Evolutionary conservation across 2,797 vertebrate genomes (phyloP).

Genomic region (Rhyacichthys aspro): DNA sequence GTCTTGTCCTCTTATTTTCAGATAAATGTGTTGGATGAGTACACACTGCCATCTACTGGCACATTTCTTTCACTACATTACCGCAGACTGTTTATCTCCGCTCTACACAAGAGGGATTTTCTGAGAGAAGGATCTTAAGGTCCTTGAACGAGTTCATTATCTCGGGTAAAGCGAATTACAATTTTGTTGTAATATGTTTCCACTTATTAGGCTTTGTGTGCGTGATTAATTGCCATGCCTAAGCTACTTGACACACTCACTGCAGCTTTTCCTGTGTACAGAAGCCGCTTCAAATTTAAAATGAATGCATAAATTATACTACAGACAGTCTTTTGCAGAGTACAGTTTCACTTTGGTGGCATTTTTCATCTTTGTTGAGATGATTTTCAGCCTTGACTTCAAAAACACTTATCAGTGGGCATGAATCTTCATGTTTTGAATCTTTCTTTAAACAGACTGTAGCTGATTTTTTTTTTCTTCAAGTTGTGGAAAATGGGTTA

Average conservation of each 20-base stretch:
- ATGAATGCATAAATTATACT: neutral
- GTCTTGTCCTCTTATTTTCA: neutral
- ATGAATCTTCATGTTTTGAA: too few relatives aligned
- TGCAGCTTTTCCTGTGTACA: slow-evolving; percentile 1
- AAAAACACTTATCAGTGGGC: too few relatives aligned
- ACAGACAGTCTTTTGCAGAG: neutral
- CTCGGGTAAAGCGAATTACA: slow-evolving; percentile 23
- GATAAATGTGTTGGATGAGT: slow-evolving; percentile 18
- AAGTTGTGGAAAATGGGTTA: too few relatives aligned
- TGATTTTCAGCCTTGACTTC: too few relatives aligned
- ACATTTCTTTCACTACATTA: neutral
- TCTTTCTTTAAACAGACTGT: too few relatives aligned
- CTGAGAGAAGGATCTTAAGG: slow-evolving; percentile 13
- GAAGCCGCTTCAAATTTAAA: neutral
- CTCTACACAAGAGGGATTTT: slow-evolving; percentile 26
- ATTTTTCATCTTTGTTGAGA: too few relatives aligned
- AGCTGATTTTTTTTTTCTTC: too few relatives aligned
- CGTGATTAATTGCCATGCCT: slow-evolving; percentile 26
- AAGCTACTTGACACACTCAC: slow-evolving; percentile 2
- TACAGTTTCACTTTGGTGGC: neutral
- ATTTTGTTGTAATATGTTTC: slow-evolving; percentile 24
- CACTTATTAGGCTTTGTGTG: slow-evolving; percentile 21
- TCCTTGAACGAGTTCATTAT: slow-evolving; percentile 42
- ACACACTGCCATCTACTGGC: slow-evolving; percentile 64
- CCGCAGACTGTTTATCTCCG: slow-evolving; percentile 16